Percentiles rank a stretch among this genome's conserved stretches.
phyloP scores from a whole-genome alignment of 2,797 vertebrate species.

The Fratercula arctica region DNA sequence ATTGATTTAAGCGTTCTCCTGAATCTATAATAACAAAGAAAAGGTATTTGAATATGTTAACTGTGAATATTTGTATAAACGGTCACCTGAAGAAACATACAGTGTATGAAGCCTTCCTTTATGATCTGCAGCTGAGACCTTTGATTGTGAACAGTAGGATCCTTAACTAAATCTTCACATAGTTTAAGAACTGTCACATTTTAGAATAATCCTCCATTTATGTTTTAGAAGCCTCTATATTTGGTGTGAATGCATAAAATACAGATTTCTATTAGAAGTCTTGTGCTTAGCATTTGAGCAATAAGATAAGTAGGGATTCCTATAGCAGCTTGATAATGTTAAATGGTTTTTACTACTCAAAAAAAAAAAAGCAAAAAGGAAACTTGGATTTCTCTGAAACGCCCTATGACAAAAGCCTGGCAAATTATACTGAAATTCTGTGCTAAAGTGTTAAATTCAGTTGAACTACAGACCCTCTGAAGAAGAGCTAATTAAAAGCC shows the following conservation, averaged over 20 bases:
- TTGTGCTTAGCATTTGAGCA: background rate
- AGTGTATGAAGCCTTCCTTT: slow-evolving; percentile 16
- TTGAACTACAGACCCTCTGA: slow-evolving; percentile 1
- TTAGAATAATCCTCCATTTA: slow-evolving; percentile 51
- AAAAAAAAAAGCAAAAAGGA: background rate
- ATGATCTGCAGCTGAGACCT: slow-evolving; percentile 61
- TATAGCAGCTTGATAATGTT: background rate
- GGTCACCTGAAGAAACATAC: slow-evolving; percentile 15
- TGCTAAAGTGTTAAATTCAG: background rate
- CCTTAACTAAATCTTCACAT: slow-evolving; percentile 34
- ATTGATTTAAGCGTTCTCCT: background rate
- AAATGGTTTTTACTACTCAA: slow-evolving; percentile 3
- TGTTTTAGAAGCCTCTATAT: slow-evolving; percentile 31
- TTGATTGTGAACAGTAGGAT: slow-evolving; percentile 63
- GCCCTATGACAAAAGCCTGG: background rate
- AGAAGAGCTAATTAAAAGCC: slow-evolving; percentile 43
- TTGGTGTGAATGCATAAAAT: slow-evolving; percentile 29
- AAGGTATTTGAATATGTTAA: slow-evolving; percentile 8
- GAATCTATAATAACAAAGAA: background rate
- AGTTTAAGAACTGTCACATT: slow-evolving; percentile 32
- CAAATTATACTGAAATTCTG: background rate
- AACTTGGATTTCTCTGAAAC: background rate
- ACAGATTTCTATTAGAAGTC: background rate
- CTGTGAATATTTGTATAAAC: slow-evolving; percentile 14
- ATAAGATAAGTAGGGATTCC: slow-evolving; percentile 9